Evolutionary conservation across 2,888 invertebrate genomes (phyloP).

Genomic region (Entomobrya multifasciata): DNA sequence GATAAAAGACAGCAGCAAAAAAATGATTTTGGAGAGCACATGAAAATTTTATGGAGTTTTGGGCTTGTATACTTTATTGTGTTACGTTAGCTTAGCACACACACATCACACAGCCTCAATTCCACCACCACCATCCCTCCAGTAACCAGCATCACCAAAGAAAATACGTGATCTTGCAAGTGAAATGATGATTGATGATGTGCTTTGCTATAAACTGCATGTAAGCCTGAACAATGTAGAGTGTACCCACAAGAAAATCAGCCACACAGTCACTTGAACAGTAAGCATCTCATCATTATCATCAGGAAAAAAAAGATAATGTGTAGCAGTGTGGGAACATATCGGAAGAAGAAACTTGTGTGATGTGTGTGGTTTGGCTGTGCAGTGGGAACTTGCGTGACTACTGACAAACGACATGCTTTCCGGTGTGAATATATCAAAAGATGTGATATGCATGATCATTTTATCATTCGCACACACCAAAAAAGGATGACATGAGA

Average conservation of each 20-base stretch:
- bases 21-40: not conserved
- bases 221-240: too few species aligned
- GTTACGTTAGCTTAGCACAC: not conserved
- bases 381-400: not conserved
- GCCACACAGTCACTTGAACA: not conserved
- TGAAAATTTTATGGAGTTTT: conserved; percentile 30
- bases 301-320: not conserved
- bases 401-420: not conserved
- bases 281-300: conserved; percentile 11
- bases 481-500: not conserved
- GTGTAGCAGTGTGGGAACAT: too few species aligned
- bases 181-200: conserved; percentile 73
- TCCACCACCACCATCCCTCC: conserved; percentile 10
- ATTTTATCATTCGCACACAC: conserved; percentile 14
- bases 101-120: not conserved
- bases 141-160: not conserved
- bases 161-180: conserved; percentile 70
- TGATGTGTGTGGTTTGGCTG: conserved; percentile 14
- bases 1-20: conserved; percentile 13
- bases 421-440: not conserved
- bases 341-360: not conserved
- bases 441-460: conserved; percentile 29
- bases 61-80: not conserved
- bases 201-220: too few species aligned
- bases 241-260: too few species aligned